These are phyloP conservation scores for Megalops atlanticus DNA, from an alignment of 2,113 vertebrate species.

Conservation along the genomic window DNA sequence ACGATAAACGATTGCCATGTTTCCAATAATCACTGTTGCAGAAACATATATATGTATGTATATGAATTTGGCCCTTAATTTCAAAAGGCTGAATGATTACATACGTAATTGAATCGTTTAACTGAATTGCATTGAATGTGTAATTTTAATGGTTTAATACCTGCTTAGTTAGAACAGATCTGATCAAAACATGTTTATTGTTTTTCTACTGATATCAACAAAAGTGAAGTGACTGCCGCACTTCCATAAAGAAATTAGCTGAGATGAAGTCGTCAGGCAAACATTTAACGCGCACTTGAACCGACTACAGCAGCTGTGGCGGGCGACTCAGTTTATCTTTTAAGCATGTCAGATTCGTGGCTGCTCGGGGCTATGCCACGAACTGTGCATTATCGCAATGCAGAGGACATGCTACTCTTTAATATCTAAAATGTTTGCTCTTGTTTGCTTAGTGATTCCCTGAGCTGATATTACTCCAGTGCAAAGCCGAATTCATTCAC, in stretches of 20 bases:
- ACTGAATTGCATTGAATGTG: too few relatives aligned
- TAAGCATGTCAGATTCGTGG: neutral
- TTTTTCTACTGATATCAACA: neutral
- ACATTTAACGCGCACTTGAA: neutral
- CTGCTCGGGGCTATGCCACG: neutral
- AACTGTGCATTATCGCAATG: slow-evolving; percentile 14
- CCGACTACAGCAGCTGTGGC: neutral
- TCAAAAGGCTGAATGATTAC: neutral
- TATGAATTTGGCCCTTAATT: neutral
- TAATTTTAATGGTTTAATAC: neutral
- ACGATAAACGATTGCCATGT: too few relatives aligned
- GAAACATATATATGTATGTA: too few relatives aligned
- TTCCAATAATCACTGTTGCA: too few relatives aligned
- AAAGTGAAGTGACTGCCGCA: neutral
- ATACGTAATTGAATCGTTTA: neutral
- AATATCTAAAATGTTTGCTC: neutral
- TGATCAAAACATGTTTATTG: neutral
- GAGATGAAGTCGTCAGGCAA: neutral
- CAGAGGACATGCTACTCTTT: neutral
- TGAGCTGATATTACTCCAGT: neutral
- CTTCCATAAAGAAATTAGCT: neutral
- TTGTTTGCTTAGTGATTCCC: neutral
- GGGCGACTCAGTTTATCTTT: neutral
- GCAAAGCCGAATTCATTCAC: neutral
- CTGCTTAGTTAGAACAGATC: neutral